Base-by-base conservation (phyloP, 2,113 vertebrate species). In the Microtus pennsylvanicus region DNA sequence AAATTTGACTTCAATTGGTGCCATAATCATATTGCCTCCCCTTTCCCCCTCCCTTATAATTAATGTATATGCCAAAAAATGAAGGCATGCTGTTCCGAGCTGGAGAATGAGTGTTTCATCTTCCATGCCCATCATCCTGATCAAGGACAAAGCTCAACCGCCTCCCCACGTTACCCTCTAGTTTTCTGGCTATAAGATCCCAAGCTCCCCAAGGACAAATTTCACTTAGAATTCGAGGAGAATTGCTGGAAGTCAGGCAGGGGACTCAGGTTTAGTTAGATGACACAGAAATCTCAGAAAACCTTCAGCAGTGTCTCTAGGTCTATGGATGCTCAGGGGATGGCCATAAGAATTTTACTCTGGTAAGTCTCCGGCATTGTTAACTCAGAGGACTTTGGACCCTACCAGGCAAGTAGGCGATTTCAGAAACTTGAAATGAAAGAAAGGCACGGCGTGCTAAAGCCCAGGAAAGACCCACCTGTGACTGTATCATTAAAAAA, bases 401-500 rank as follows among this genome's bases (percentile, higher is more conserved):
- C 30, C n/a, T 52, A 58, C 47, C 17, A 87, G 80, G 61, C 58
- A 47, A 85, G 63, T 17, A 45, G 50, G 67, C 93, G 76, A 63
- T 81, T 95, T 96, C 21, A 91, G 10, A 96, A 95, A 83, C 45
- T 77, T 10, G 55, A 94, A 86, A 47, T 87, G 35, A 80, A 92
- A 96, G 77, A 97, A 95, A 70, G 13, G 75, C 38, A 93, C 35
- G 30, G 94, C 81, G 82, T 75, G 55, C 80, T 94, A 87, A 85
- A 96, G 95, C 82, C 74, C 58, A 69, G 38, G 90, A 28, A 94
- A 80, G 87, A 50, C 50, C n/a, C 77, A 80, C 72, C 52, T 75
- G 52, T 96, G 92, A 93, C 92, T 83, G 42, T 87, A 95, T 52
- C 94, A 95, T 93, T 97, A 94, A 97, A 96, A 96, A 93, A 50